Evolutionary conservation across 2,888 invertebrate genomes (phyloP), one percentile per base, ranked within the genome.

Genomic region (Allolobophora icterica): DNA sequence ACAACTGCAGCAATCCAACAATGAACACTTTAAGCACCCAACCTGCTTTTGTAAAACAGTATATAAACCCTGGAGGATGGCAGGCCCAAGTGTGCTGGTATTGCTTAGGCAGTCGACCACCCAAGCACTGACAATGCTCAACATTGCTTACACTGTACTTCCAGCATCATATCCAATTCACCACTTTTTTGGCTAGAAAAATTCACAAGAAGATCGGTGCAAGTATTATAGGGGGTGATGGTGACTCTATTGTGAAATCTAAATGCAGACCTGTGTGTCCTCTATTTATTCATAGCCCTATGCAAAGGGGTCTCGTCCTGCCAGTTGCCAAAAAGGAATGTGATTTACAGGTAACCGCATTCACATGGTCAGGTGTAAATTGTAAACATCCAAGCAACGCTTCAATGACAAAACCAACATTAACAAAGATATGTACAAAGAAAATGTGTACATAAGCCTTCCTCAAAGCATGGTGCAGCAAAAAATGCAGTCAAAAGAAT

Each of bases 401-500:
- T 52, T 52, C 71, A 71, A 71, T 71, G 30, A 71, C 71, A 52
- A 52, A 52, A 71, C 71, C 71, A 71, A 71, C 30, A 71, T 71
- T n/a, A 71, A 17, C 71, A 30, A 71, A 71, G 8, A 71, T 24
- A 58, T 5, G 71, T n/a, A 71, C 71, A 71, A 71, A n/a, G 71
- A 71, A 71, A 71, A 71, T n/a, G n/a, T 71, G 71, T 71, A n/a
- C 71, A 71, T n/a, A 71, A n/a, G 71, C 71, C 13, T 71, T 71
- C 71, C n/a, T 71, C n/a, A 11, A n/a, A 71, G 71, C 71, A 71
- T n/a, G n/a, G 11, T 0, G 13, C 30, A 71, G n/a, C n/a, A 71
- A n/a, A 71, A 71, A n/a, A n/a, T 71, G 71, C 71, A 71, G 71
- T n/a, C n/a, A n/a, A 71, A 71, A 71, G 71, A 30, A 71, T 71